These are phyloP conservation scores for Hyperopisus bebe DNA, from an alignment of 2,113 vertebrate genomes.

Conservation along the genomic window DNA sequence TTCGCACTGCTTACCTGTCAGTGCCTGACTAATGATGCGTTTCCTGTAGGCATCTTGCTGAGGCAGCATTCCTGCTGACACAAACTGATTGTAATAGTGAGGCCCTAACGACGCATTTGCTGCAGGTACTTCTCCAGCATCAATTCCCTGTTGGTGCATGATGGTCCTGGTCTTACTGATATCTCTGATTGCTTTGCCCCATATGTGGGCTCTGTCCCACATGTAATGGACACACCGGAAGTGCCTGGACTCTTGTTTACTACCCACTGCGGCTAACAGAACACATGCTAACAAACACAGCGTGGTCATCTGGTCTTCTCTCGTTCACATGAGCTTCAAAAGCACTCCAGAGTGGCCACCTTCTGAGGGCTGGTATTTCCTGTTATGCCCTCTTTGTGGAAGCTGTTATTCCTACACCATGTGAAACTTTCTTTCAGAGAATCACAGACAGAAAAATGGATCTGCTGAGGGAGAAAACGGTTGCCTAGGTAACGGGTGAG, in stretches of 20 bases:
- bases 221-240: background rate
- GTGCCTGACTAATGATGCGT: background rate
- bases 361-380: background rate
- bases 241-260: background rate
- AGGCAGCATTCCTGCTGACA: background rate
- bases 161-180: background rate
- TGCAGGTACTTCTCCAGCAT: background rate
- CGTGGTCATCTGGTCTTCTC: background rate
- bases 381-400: background rate
- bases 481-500: conserved; percentile 26
- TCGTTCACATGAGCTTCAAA: background rate
- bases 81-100: background rate
- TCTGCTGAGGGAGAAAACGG: conserved; percentile 6
- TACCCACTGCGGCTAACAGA: background rate
- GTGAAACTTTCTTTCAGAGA: conserved; percentile 14
- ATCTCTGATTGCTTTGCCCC: background rate
- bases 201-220: background rate
- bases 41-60: background rate
- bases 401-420: background rate
- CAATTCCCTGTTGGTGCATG: background rate
- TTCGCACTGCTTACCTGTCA: background rate
- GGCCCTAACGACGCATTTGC: background rate
- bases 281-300: background rate
- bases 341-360: background rate
- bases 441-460: conserved; percentile 21